phyloP scores from a whole-genome alignment of 2,113 vertebrate genomes.

The Microcebus tavaratra region DNA sequence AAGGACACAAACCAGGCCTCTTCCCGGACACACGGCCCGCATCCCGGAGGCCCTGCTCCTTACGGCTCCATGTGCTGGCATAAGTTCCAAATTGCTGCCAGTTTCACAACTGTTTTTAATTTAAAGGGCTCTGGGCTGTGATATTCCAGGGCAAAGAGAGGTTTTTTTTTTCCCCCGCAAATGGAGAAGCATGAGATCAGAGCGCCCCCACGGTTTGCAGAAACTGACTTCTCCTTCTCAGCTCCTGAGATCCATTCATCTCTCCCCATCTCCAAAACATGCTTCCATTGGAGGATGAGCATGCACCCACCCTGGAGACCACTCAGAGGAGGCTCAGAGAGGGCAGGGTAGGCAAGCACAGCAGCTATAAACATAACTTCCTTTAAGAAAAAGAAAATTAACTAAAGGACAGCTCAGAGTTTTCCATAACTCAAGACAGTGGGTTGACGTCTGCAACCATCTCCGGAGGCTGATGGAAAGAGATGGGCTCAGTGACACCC shows the following conservation, averaged over 20 bases:
- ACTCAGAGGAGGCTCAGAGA: background rate
- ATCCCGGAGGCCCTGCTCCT: constrained; percentile 58
- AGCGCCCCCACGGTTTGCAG: background rate
- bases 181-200: background rate
- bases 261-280: background rate
- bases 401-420: background rate
- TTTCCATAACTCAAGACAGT: constrained; percentile 4
- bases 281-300: background rate
- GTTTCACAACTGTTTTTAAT: constrained; percentile 74
- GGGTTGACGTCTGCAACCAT: background rate
- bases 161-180: background rate
- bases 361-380: constrained; percentile 48
- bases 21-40: constrained; percentile 48
- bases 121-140: constrained; percentile 65
- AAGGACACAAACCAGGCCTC: constrained; percentile 65
- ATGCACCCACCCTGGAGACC: background rate
- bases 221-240: background rate
- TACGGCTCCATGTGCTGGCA: constrained; percentile 36
- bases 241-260: background rate
- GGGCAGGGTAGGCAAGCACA: background rate
- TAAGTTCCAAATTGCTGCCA: constrained; percentile 64
- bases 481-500: background rate
- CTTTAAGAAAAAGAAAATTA: background rate
- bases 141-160: constrained; percentile 45
- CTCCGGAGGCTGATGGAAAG: background rate